These are phyloP conservation scores for Lytechinus pictus DNA, from an alignment of 35 echinoderm and acorn worm genomes.

Conservation along the genomic window DNA sequence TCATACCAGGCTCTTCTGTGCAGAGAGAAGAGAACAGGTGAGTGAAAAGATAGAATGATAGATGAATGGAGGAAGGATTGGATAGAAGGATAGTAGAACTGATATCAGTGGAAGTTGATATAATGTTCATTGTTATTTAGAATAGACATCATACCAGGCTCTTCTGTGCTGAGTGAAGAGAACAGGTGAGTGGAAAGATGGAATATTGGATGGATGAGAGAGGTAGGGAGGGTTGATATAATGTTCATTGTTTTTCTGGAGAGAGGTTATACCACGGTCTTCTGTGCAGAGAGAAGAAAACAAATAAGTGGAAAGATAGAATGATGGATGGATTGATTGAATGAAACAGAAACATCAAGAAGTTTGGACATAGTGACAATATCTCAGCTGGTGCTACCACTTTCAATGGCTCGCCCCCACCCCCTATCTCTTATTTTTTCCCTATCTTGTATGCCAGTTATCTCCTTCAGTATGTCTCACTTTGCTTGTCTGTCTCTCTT, in stretches of 20 bases:
- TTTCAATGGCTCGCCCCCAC: no score
- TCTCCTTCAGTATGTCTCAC: not conserved
- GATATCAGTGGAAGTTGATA: not conserved
- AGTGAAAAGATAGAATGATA: not conserved
- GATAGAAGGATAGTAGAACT: not conserved
- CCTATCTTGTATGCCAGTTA: no score
- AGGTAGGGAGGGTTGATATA: no score
- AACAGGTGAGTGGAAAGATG: not conserved
- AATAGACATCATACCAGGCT: no score
- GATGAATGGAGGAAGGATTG: not conserved
- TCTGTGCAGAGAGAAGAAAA: constrained; percentile 95
- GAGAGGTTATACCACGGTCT: constrained; percentile 94
- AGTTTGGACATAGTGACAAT: no score
- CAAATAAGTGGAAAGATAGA: constrained; percentile 54
- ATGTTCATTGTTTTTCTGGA: constrained; percentile 98
- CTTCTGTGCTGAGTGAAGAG: not conserved
- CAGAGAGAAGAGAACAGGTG: constrained; percentile 94
- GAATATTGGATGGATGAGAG: no score
- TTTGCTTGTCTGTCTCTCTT: not conserved
- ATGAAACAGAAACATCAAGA: no score
- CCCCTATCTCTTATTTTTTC: no score
- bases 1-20: constrained; percentile 98
- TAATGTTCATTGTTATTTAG: not conserved
- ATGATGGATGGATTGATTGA: not conserved
- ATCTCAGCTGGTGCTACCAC: no score